Base-by-base conservation (phyloP, 2,113 vertebrate species). In the Limanda limanda region DNA sequence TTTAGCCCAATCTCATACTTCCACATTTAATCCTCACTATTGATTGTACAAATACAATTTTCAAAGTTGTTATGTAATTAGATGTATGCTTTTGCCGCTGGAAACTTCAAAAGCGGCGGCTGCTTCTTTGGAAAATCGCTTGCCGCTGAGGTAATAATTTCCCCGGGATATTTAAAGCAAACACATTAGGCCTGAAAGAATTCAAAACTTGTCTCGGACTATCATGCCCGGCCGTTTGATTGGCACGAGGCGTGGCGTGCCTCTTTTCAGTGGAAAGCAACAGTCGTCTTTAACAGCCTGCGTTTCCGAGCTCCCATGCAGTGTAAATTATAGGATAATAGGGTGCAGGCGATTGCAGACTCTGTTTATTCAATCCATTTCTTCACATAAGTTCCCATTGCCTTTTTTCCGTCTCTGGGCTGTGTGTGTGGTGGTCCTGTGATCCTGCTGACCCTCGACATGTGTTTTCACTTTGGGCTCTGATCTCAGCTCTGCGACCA, bases 381-480 rank as follows among this genome's bases (percentile, higher is more conserved):
- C 96, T 97, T 97, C 96, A 96, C 96, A 97, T 96, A 94, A 96
- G 95, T 95, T 96, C 96, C 95, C 95, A 95, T 94, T 94, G 96
- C 94, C 95, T 94, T 95, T 91, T 95, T 95, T 93, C 94, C 94
- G 95, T 94, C 94, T 95, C 94, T 95, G 95, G 95, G 96, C 95
- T 57, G 78, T 95, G 96, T 96, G 94, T 96, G 96, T 95, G 98
- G 97, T 97, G 97, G 97, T 97, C 97, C 96, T 96, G 95, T 97
- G 97, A 97, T 97, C 97, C 95, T 88, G 90, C 96, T 98, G 98
- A 99, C 98, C 98, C 95, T 94, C 92, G 92, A 95, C 97, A 99
- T 99, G 96, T 99, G 98, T 97, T 99, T 99, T 98, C 97, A 99
- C 97, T 99, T 98, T 98, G 94, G 93, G 95, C 97, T 99, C 97